phyloP scores from a whole-genome alignment of 2,797 vertebrate species.

The Paramormyrops hopkinsi region DNA sequence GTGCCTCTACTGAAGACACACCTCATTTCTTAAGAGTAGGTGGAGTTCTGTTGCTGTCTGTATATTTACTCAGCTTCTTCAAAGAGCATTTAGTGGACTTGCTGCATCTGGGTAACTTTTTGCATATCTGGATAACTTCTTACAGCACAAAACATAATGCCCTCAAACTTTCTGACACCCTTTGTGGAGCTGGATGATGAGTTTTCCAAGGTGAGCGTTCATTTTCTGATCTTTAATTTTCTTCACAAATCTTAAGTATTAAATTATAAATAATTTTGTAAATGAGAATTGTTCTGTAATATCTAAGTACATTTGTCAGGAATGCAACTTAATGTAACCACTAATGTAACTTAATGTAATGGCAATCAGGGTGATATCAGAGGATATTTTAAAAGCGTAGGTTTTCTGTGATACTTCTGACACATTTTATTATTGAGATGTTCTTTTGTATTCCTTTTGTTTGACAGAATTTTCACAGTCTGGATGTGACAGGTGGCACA shows the following conservation, averaged over 20 bases:
- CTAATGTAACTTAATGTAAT: not conserved
- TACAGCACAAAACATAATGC: slow-evolving; percentile 53
- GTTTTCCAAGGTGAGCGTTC: slow-evolving; percentile 63
- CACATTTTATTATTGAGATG: slow-evolving; percentile 17
- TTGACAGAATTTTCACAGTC: slow-evolving; percentile 55
- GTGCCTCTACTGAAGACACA: slow-evolving; percentile 28
- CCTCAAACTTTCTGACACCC: slow-evolving; percentile 62
- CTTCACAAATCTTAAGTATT: not conserved
- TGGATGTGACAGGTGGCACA: slow-evolving; percentile 50
- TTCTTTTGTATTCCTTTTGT: slow-evolving; percentile 26
- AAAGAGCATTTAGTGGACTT: slow-evolving; percentile 47
- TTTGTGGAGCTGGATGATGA: slow-evolving; percentile 68
- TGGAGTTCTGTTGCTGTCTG: slow-evolving; percentile 33
- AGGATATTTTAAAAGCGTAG: not conserved
- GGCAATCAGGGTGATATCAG: not conserved
- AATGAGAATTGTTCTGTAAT: not conserved
- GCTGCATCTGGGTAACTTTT: not conserved
- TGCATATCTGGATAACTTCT: slow-evolving; percentile 6
- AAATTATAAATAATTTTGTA: not conserved
- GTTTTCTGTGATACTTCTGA: not conserved
- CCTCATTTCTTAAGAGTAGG: slow-evolving; percentile 36
- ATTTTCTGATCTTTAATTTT: not conserved
- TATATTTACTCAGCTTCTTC: slow-evolving; percentile 67
- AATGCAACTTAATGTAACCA: not conserved
- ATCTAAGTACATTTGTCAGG: not conserved